Evolutionary conservation across 2,888 invertebrate genomes (phyloP), one percentile per base, ranked within the genome.

Genomic region (Acrobasis suavella): DNA sequence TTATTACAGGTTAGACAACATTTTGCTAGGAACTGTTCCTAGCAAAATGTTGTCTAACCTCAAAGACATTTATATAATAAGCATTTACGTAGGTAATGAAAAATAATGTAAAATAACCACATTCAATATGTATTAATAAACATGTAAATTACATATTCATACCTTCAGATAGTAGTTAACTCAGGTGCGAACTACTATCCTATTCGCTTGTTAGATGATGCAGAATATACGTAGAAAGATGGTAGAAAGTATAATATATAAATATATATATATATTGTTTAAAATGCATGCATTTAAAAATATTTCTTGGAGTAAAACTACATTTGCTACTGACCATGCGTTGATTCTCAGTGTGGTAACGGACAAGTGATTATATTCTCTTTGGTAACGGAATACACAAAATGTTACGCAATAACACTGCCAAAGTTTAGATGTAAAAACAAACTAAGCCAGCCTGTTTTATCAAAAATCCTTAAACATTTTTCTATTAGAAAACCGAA

Each of bases 391-490:
- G 15, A 38, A 14, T 38, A 54, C 37, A 54, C 46, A 6, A 46
- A 14, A 46, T 2, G 55, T 39, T 39, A 15, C 15, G 15, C 16
- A 17, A 42, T 49, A 22, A 32, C 22, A 58, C 49, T 38, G 9
- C 38, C 17, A 3, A 22, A 22, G 22, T 22, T 22, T 3, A 2
- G 6, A 56, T 54, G 15, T 56, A 42, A 70, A 73, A 68, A 67
- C 6, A 38, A 16, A 60, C 12, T 16, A 58, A 67, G 62, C 62
- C 10, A 14, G 65, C 65, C 75, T 46, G 42, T 42, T 50, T 38
- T 59, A 78, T 75, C 78, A 77, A 82, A 82, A 79, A 64, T 71
- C 70, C 69, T 17, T 74, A 74, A 72, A 77, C 79, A 80, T 76
- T 72, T 69, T 22, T 22, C 1, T 22, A 22, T n/a, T 22, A 22